These are phyloP conservation scores for Falco columbarius DNA, from an alignment of 2,797 vertebrate genomes.

Conservation along the genomic window DNA sequence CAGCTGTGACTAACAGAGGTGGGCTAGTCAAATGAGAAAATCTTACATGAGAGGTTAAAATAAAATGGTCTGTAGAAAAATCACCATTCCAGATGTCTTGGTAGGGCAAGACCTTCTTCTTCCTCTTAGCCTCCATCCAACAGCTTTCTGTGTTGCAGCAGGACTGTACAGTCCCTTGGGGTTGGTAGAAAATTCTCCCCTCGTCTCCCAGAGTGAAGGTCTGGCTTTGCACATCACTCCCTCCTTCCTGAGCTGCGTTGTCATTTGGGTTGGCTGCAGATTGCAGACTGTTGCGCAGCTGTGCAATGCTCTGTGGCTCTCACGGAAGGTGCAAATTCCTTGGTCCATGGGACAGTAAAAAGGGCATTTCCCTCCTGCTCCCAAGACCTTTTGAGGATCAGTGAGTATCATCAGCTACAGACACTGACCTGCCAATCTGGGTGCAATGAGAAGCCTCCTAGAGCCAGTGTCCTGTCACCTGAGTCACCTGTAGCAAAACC, in stretches of 20 bases:
- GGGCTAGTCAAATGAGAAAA: neutral
- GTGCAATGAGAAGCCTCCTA: neutral
- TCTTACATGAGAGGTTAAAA: neutral
- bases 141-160: neutral
- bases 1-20: neutral
- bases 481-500: neutral
- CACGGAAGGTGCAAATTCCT: neutral
- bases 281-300: neutral
- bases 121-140: neutral
- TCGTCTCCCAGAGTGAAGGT: neutral
- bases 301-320: neutral
- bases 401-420: neutral
- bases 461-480: neutral
- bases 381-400: neutral
- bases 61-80: neutral
- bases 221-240: neutral
- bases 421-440: neutral
- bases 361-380: neutral
- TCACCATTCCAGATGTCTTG: neutral
- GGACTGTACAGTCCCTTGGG: neutral
- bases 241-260: neutral
- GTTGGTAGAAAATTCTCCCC: neutral
- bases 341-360: neutral
- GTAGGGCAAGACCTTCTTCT: neutral
- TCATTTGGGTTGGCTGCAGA: neutral